These are phyloP conservation scores for Dicyrtomina minuta DNA, from an alignment of 2,888 invertebrate species.

Conservation along the genomic window DNA sequence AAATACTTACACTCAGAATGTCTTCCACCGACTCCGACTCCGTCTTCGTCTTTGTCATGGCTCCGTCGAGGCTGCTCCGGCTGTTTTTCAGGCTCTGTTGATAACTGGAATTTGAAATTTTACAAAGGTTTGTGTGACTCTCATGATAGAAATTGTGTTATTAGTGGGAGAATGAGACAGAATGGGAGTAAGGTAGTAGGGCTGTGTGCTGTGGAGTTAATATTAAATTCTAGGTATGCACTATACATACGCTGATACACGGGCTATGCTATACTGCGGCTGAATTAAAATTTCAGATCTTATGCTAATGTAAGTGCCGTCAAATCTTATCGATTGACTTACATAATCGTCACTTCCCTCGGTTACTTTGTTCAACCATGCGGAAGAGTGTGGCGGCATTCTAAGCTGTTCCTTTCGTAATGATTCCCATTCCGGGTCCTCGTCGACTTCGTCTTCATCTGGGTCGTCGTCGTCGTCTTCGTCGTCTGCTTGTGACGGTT, in stretches of 20 bases:
- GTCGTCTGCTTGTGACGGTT: neutral
- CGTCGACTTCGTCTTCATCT: neutral
- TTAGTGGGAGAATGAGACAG: neutral
- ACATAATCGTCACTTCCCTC: neutral
- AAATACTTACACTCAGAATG: no score
- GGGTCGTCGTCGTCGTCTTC: constrained; percentile 1
- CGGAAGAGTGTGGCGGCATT: neutral
- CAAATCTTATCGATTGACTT: constrained; percentile 12
- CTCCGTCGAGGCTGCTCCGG: no score
- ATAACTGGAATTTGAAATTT: no score
- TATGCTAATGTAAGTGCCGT: constrained; percentile 5
- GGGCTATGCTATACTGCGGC: neutral
- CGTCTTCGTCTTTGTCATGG: neutral
- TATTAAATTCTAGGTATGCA: no score
- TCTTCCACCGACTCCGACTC: neutral
- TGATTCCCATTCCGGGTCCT: neutral
- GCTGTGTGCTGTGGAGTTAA: no score
- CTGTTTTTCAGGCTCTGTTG: no score
- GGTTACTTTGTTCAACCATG: neutral
- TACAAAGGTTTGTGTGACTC: no score
- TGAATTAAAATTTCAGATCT: neutral
- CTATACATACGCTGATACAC: neutral
- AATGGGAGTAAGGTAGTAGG: neutral
- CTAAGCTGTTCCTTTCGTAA: neutral
- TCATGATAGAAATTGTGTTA: no score